Evolutionary conservation across 2,113 vertebrate genomes (phyloP).

Genomic region (Microtus pennsylvanicus): DNA sequence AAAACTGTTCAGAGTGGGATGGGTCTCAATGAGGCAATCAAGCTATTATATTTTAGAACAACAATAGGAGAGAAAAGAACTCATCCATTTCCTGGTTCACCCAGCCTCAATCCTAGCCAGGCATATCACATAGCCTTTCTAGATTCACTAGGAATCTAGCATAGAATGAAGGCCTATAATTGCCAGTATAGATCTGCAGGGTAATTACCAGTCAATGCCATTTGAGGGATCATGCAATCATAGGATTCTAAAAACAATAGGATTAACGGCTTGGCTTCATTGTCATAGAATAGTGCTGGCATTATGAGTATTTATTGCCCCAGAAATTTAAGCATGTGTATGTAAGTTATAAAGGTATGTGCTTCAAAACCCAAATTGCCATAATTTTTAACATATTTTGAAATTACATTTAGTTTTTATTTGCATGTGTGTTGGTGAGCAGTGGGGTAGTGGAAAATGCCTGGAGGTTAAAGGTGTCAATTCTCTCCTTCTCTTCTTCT

Average conservation of each 20-base stretch:
- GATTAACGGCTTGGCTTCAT: not conserved
- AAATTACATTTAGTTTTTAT: not conserved
- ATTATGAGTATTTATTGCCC: not conserved
- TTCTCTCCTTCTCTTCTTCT: not conserved
- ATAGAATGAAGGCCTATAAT: not conserved
- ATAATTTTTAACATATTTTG: not conserved
- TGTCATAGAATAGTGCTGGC: not conserved
- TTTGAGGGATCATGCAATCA: not conserved
- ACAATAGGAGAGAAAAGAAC: not conserved
- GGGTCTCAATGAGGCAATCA: not conserved
- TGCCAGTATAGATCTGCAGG: not conserved
- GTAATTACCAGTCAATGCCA: not conserved
- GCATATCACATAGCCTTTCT: not conserved
- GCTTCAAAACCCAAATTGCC: not conserved
- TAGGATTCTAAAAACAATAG: not conserved
- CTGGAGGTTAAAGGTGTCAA: not conserved
- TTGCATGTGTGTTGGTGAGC: not conserved
- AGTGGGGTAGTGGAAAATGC: rapidly evolving
- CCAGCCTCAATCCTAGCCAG: not conserved
- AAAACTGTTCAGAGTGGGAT: not conserved
- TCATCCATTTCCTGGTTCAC: not conserved
- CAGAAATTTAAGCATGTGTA: not conserved
- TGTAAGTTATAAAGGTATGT: not conserved
- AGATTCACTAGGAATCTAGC: not conserved
- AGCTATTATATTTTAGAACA: not conserved